Evolutionary conservation across 2,888 invertebrate species (phyloP).

Genomic region (Eupithecia tripunctaria): DNA sequence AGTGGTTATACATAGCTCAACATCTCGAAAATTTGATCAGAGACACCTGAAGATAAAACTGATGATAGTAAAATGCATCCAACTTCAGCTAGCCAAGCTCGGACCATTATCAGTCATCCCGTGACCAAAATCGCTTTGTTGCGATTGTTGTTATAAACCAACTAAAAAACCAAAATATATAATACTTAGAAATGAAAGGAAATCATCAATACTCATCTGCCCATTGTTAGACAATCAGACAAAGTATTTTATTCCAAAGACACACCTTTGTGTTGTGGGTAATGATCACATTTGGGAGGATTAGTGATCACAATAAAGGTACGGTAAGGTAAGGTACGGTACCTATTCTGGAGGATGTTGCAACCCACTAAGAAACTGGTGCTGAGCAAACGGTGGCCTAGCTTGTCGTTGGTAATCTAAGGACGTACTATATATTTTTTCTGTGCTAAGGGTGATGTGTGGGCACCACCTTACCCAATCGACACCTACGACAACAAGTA

Average conservation of each 20-base stretch:
- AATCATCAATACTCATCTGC: too few species aligned
- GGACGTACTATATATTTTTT: too few species aligned
- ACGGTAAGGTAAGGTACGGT: too few species aligned
- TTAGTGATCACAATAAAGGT: background rate
- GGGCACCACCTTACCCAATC: background rate
- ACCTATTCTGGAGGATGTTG: background rate
- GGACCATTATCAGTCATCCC: background rate
- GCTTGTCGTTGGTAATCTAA: background rate
- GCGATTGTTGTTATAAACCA: background rate
- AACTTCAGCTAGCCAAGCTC: background rate
- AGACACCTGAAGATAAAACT: background rate
- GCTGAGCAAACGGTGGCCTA: background rate
- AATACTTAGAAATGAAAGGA: too few species aligned
- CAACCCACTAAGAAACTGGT: background rate
- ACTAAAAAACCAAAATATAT: background rate
- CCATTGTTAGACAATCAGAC: background rate
- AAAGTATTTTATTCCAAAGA: background rate
- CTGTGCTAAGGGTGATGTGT: background rate
- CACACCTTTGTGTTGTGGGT: too few species aligned
- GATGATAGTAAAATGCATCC: background rate
- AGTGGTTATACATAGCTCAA: background rate
- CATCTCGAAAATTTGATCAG: background rate
- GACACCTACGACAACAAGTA: conserved; percentile 56
- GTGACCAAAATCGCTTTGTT: background rate
- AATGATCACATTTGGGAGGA: too few species aligned